phyloP scores from a whole-genome alignment of 1,140 invertebrate species.

The Fopius arisanus region DNA sequence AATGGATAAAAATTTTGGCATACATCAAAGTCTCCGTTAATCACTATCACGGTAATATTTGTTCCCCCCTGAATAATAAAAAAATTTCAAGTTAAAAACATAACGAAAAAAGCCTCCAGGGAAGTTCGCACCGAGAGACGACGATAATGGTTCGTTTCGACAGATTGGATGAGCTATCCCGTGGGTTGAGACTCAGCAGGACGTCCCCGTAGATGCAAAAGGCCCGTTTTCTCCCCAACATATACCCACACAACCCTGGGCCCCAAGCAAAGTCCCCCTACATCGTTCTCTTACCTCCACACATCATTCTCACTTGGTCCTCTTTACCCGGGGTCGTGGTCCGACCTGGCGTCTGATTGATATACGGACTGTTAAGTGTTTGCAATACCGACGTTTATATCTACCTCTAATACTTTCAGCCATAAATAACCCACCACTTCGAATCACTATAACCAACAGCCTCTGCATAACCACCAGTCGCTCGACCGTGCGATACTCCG shows the following conservation, averaged over 20 bases:
- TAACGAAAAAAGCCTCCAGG: slow-evolving; percentile 23
- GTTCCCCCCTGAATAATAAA: background rate
- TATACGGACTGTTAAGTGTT: slow-evolving; percentile 66
- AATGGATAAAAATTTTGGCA: background rate
- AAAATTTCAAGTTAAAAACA: slow-evolving; percentile 6
- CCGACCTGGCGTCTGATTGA: slow-evolving; percentile 61
- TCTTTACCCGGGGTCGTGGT: slow-evolving; percentile 41
- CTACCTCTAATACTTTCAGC: slow-evolving; percentile 60
- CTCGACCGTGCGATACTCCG: slow-evolving; percentile 6
- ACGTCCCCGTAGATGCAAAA: slow-evolving; percentile 27
- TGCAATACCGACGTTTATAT: slow-evolving; percentile 65
- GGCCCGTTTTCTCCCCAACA: background rate
- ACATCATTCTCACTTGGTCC: slow-evolving; percentile 13
- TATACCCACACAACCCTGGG: background rate
- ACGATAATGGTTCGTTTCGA: slow-evolving; percentile 46
- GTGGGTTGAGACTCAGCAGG: slow-evolving; percentile 41
- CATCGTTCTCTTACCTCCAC: slow-evolving; percentile 1
- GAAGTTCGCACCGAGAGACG: slow-evolving; percentile 27
- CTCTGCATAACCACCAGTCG: slow-evolving; percentile 20
- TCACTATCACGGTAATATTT: slow-evolving; percentile 7
- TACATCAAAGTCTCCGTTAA: slow-evolving; percentile 24
- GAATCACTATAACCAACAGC: slow-evolving; percentile 30
- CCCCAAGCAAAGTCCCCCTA: background rate
- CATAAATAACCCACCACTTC: slow-evolving; percentile 61
- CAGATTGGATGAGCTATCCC: slow-evolving; percentile 44